Conservation (phyloP, 2,888 invertebrate species). For the Kryphioiulus occultus region DNA sequence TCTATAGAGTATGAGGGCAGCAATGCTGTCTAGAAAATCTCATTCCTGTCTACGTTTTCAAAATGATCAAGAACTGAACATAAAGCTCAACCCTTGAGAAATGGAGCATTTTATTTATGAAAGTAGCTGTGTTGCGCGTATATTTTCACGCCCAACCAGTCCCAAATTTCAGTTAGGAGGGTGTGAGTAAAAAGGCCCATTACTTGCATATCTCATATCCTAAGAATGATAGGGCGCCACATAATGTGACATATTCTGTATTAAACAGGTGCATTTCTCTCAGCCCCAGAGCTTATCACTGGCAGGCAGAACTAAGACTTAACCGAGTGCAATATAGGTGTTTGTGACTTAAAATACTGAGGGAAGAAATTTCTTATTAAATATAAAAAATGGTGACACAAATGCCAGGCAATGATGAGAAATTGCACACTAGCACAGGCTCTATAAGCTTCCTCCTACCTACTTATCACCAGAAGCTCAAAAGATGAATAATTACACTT, state of each 20-base stretch:
- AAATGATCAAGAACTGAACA: neutral
- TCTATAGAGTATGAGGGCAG: no score
- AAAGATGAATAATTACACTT: conserved; percentile 30
- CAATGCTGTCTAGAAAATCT: no score
- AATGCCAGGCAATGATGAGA: conserved; percentile 35
- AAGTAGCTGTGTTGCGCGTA: neutral
- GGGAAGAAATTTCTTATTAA: conserved; percentile 25
- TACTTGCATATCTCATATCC: conserved; percentile 1
- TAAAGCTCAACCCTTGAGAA: neutral
- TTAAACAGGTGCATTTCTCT: conserved; percentile 35
- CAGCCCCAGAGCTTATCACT: conserved; percentile 22
- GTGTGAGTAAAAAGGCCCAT: neutral
- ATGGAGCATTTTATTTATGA: neutral
- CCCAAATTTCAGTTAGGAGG: neutral
- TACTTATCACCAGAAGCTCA: conserved; percentile 10
- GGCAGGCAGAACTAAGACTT: conserved; percentile 17
- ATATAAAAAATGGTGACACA: conserved; percentile 35
- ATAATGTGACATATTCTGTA: conserved; percentile 28
- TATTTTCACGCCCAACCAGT: neutral
- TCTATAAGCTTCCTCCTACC: neutral
- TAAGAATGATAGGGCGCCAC: conserved; percentile 35
- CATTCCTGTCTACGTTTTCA: neutral
- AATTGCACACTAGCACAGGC: neutral
- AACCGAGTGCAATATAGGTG: neutral
- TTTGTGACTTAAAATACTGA: neutral